Evolutionary conservation across 2,888 invertebrate species (phyloP).

Genomic region (Drosophila pseudotalamancana): DNA sequence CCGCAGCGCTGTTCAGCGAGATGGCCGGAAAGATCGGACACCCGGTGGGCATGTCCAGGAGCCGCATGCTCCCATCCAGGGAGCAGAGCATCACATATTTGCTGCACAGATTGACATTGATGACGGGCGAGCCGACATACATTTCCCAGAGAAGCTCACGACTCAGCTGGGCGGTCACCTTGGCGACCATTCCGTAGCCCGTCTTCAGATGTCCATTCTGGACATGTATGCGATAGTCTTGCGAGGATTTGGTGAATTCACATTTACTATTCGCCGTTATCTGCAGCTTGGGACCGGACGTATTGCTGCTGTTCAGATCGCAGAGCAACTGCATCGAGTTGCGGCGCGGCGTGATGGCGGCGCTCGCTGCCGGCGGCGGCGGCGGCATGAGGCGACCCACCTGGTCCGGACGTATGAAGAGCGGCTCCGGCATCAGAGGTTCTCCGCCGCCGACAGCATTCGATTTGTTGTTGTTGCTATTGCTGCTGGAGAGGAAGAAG

Average conservation of each 20-base stretch:
- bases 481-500: too few relatives aligned
- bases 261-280: slow-evolving; percentile 73
- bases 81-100: slow-evolving; percentile 83
- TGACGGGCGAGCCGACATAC: slow-evolving; percentile 85
- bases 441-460: slow-evolving; percentile 2
- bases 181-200: slow-evolving; percentile 86
- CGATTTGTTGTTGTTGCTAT: neutral
- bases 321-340: slow-evolving; percentile 26
- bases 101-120: slow-evolving; percentile 82
- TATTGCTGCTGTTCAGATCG: slow-evolving; percentile 30
- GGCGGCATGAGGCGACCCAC: slow-evolving; percentile 35
- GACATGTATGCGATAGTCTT: slow-evolving; percentile 85
- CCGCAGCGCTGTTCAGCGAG: slow-evolving; percentile 77
- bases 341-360: slow-evolving; percentile 15
- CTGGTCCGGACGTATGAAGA: slow-evolving; percentile 6
- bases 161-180: slow-evolving; percentile 85
- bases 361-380: slow-evolving; percentile 9
- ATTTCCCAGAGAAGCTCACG: slow-evolving; percentile 89
- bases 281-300: slow-evolving; percentile 63
- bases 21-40: slow-evolving; percentile 82
- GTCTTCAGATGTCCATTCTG: slow-evolving; percentile 85
- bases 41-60: slow-evolving; percentile 80
- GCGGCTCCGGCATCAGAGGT: slow-evolving; percentile 20
- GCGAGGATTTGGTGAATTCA: slow-evolving; percentile 83
- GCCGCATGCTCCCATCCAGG: slow-evolving; percentile 82